Percentiles rank a stretch among this genome's conserved stretches.
Evolutionary conservation across 2,888 invertebrate genomes (phyloP).

Genomic region (Margaritifera margaritifera): DNA sequence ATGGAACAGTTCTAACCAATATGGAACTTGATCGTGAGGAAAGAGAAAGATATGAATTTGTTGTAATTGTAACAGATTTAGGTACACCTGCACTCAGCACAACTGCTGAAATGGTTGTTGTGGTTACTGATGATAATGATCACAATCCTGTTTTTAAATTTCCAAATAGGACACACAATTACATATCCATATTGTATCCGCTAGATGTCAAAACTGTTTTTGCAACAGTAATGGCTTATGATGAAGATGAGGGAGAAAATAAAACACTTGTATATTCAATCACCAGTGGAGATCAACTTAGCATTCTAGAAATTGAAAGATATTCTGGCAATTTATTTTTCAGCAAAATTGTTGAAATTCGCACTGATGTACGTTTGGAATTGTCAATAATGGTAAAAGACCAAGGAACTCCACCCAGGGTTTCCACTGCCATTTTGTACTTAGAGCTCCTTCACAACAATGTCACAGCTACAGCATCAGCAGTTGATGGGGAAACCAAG

Average conservation of each 20-base stretch:
- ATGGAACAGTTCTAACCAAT: constrained; percentile 49
- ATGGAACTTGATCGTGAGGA: constrained; percentile 53
- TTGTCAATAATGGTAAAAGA: no score
- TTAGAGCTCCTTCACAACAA: no score
- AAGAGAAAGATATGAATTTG: constrained; percentile 46
- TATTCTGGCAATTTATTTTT: constrained; percentile 24
- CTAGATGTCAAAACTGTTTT: constrained; percentile 29
- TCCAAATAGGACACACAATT: constrained; percentile 55
- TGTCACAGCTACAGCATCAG: no score
- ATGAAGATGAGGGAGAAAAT: constrained; percentile 44
- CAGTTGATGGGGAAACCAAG: constrained; percentile 21
- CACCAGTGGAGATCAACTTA: constrained; percentile 37
- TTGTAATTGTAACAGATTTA: constrained; percentile 47
- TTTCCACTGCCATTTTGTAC: no score
- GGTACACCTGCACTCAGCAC: constrained; percentile 46
- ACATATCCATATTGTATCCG: constrained; percentile 37
- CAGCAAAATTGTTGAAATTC: constrained; percentile 2
- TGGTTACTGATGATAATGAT: constrained; percentile 55
- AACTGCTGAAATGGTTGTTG: constrained; percentile 44
- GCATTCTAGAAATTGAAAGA: constrained; percentile 33
- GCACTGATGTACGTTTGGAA: no score
- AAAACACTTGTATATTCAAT: constrained; percentile 40
- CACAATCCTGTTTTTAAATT: constrained; percentile 54
- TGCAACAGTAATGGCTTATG: constrained; percentile 38
- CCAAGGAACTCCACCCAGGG: no score